Evolutionary conservation across 2,113 vertebrate species (phyloP).

Genomic region (Daboia siamensis): DNA sequence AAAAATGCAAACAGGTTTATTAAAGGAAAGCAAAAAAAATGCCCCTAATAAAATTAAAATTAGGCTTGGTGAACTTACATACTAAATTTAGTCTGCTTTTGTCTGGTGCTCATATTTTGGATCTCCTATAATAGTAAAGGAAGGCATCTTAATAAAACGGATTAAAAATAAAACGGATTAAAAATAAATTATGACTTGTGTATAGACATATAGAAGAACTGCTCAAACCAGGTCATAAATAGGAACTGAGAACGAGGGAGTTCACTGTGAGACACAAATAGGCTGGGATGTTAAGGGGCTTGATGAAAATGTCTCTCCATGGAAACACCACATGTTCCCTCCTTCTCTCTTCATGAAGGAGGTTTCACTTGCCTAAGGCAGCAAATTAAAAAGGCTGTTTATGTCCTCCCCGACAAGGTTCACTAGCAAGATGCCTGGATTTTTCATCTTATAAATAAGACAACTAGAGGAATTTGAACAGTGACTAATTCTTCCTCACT

Average conservation of each 20-base stretch:
- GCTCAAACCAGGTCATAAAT: not conserved
- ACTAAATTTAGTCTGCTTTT: not conserved
- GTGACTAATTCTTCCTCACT: slow-evolving; percentile 5
- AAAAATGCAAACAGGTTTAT: not conserved
- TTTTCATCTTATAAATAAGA: slow-evolving; percentile 37
- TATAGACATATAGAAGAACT: not conserved
- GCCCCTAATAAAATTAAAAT: not conserved
- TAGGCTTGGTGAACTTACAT: not conserved
- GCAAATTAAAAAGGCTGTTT: slow-evolving; percentile 43
- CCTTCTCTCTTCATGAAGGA: slow-evolving; percentile 27
- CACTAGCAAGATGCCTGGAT: slow-evolving; percentile 23
- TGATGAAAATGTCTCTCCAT: slow-evolving; percentile 38
- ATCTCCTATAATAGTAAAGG: not conserved
- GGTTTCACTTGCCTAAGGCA: slow-evolving; percentile 41
- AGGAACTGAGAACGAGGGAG: not conserved
- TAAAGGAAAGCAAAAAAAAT: not conserved
- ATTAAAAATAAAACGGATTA: not conserved
- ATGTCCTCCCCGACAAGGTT: slow-evolving; percentile 27
- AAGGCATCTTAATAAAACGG: not conserved
- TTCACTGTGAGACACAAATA: not conserved
- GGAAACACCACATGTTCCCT: slow-evolving; percentile 41
- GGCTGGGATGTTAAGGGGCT: slow-evolving; percentile 12
- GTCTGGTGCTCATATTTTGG: not conserved
- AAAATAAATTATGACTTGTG: not conserved
- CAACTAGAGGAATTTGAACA: slow-evolving; percentile 38